These are phyloP conservation scores for Enhydra lutris DNA, from an alignment of 2,113 vertebrate species.

Conservation along the genomic window DNA sequence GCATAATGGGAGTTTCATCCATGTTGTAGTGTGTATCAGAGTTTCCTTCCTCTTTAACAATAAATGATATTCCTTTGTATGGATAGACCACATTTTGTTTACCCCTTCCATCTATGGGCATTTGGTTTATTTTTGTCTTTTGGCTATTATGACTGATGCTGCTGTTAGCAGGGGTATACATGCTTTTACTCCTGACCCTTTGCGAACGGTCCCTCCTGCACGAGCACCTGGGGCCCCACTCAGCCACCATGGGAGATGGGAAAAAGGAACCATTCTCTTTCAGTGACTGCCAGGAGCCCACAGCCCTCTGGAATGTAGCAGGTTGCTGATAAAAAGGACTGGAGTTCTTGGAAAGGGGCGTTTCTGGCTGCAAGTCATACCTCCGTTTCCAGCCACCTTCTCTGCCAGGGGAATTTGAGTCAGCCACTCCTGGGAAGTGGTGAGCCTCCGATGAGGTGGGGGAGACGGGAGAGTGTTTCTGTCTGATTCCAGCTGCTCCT, in stretches of 20 bases:
- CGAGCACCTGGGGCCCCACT: neutral
- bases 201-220: neutral
- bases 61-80: neutral
- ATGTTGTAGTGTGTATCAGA: neutral
- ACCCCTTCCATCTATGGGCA: fast-evolving
- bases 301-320: conserved; percentile 5
- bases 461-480: neutral
- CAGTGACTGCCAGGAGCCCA: neutral
- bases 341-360: neutral
- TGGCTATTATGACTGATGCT: neutral
- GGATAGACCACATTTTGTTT: neutral
- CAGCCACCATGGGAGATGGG: neutral
- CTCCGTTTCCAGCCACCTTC: neutral
- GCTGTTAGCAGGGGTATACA: neutral
- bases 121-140: neutral
- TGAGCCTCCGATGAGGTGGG: neutral
- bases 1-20: neutral
- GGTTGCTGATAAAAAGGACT: conserved; percentile 2
- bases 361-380: neutral
- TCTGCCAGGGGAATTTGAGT: neutral
- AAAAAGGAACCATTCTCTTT: neutral
- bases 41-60: neutral
- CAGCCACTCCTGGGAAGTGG: neutral
- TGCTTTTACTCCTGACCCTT: neutral
- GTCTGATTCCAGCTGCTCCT: neutral